Base-by-base conservation (phyloP, 2,113 vertebrate species). In the Arothron firmamentum region DNA sequence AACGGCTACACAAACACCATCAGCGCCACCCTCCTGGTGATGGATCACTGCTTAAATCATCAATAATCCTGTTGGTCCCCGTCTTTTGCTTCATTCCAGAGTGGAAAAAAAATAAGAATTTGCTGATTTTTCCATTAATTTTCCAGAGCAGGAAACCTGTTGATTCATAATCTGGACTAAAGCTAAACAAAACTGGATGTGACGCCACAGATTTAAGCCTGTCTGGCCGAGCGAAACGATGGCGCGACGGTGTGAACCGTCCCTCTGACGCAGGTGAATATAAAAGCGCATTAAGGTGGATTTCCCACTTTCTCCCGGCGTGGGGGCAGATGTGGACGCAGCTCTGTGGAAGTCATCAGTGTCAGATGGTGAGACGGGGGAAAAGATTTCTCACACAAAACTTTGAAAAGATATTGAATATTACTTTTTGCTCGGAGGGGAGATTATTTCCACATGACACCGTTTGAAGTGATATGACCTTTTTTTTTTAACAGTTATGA, bases 311-410 rank as follows among this genome's bases (percentile, higher is more conserved):
- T 19, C 5, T 71, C 72, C 59, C 64, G 52, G 59, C 19, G 31
- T 11, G 59, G 59, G 49, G 50, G 43, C 43, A 12, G 56, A 77
- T 1, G 1, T 2, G 2, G 14, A 2, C 50, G 19, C 71, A 3
- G 56, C 41, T 60, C 77, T 81, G 80, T 72, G 66, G 60, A 81
- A 83, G 73, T 79, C 83, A 79, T 85, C 80, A 85, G 64, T 28
- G 61, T 83, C 78, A 52, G 64, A 21, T 75, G 65, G 58, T 62
- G 1, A 56, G 53, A 57, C 11, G 57, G 45, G 21, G 67, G 62
- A 28, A 62, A 14, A 8, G 18, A 54, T 50, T 75, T 77, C 67
- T 72, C 74, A 79, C 56, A 55, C 62, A 57, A 53, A 19, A 38
- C 15, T 59, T 75, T 73, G 20, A 41, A 67, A 63, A 66, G 42